Conservation (phyloP, 37 sponge, comb jelly and placozoan genomes). For the Diacarnus erythraeanus region DNA sequence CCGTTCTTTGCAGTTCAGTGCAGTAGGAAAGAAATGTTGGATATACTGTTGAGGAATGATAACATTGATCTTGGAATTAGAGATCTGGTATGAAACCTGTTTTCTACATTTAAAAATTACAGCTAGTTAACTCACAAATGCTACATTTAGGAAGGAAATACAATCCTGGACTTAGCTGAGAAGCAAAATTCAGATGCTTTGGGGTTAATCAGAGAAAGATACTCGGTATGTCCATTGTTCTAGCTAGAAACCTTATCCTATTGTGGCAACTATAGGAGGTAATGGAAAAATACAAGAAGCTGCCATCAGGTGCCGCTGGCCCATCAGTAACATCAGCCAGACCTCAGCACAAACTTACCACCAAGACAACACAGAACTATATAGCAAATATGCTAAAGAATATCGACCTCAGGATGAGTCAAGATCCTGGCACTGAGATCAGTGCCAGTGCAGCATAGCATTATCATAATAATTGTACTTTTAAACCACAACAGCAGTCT, state of each 20-base stretch:
- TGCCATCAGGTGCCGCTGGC: not conserved
- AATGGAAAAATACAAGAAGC: not conserved
- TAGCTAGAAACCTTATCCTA: too few species aligned
- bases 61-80: conserved; percentile 1
- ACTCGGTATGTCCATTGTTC: too few species aligned
- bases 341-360: not conserved
- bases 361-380: not conserved
- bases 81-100: not conserved
- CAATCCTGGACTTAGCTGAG: not conserved
- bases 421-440: not conserved
- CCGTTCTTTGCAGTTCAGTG: conserved; percentile 12
- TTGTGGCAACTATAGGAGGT: not conserved
- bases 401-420: not conserved
- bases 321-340: not conserved
- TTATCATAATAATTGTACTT: not conserved
- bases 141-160: not conserved
- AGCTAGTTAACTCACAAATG: not conserved
- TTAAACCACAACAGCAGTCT: not conserved
- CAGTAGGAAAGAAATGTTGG: not conserved
- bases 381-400: not conserved
- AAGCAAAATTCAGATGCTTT: not conserved
- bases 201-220: not conserved
- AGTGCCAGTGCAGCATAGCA: conserved; percentile 2
- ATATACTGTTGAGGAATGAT: not conserved
- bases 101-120: not conserved